phyloP scores from a whole-genome alignment of 2,797 vertebrate species.

The Sebastes melanostomus region DNA sequence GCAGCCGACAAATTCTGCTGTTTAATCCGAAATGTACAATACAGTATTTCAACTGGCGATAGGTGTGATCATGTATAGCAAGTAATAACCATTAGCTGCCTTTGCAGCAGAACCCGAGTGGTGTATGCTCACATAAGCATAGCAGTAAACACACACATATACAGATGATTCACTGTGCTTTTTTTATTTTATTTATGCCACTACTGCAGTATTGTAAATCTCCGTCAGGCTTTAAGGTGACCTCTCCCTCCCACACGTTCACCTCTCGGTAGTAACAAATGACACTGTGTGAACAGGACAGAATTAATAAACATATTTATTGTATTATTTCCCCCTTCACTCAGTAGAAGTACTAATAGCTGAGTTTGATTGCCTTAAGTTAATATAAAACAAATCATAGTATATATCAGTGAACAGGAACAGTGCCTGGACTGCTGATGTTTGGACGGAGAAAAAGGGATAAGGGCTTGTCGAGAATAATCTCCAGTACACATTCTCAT shows the following conservation, averaged over 20 bases:
- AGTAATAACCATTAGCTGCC: constrained; percentile 66
- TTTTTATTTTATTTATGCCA: constrained; percentile 47
- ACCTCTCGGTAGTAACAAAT: constrained; percentile 25
- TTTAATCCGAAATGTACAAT: constrained; percentile 46
- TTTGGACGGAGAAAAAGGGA: constrained; percentile 35
- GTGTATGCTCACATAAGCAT: constrained; percentile 54
- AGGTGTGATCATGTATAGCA: constrained; percentile 50
- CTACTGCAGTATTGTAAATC: constrained; percentile 72
- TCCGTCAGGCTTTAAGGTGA: constrained; percentile 47
- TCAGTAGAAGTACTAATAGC: constrained; percentile 50
- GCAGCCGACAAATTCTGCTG: constrained; percentile 63
- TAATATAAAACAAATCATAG: constrained; percentile 50
- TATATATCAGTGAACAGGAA: constrained; percentile 54
- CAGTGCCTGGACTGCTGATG: constrained; percentile 55
- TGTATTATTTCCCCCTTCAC: constrained; percentile 8
- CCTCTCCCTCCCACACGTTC: constrained; percentile 46
- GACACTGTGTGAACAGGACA: constrained; percentile 18
- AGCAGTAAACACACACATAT: constrained; percentile 59
- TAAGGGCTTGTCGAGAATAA: constrained; percentile 57
- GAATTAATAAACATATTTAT: constrained; percentile 31
- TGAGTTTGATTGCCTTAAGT: constrained; percentile 77
- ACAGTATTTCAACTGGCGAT: constrained; percentile 61
- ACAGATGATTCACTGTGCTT: constrained; percentile 66
- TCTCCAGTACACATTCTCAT: constrained; percentile 32
- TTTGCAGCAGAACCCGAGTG: constrained; percentile 59